Base-by-base conservation (phyloP, 2,888 invertebrate genomes). In the Andrena flavipes region DNA sequence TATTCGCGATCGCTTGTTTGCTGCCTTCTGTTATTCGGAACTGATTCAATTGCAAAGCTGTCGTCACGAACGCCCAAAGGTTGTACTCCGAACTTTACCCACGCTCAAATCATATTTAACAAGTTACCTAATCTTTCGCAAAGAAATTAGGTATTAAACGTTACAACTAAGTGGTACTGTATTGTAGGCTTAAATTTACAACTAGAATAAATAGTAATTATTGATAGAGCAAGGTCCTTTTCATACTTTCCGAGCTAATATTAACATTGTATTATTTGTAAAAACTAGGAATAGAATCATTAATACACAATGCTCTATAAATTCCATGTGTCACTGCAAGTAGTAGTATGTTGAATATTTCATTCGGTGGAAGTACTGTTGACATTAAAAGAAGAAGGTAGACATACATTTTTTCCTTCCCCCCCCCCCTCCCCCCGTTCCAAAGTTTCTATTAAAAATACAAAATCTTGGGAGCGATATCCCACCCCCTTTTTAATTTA, bases 131-230 rank as follows among this genome's bases (percentile, higher is more conserved):
- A 86, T 86, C 82, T 86, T 76, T 81, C 75, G 73, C 72, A 51
- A 85, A 85, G 87, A 88, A 82, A 84, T 81, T 87, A 84, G 76
- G 73, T 83, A 81, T 85, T 84, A 77, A 69, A 82, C 60, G 71
- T 84, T 79, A 80, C 65, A 82, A 84, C 68, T 84, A 80, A 80
- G 82, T 86, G 83, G 79, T 81, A 86, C 63, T 70, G 72, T 82
- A 65, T 60, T 85, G 82, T 70, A 84, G 80, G 84, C 80, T 88
- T 88, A 89, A 86, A 64, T 86, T 85, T 87, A 90, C 82, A 90
- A 90, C 86, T 91, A 91, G 87, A 91, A 91, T 91, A 91, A 91
- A 91, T 91, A 91, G 90, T 91, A 90, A 90, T 91, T 91, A 90
- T 86, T 84, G 74, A 85, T 90, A 88, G 87, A 82, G 89, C 84